A percentile compares a stretch with the other conserved stretches of the same genome.
Conservation (phyloP, 2,888 invertebrate genomes). For the Pilophorus perplexus region DNA sequence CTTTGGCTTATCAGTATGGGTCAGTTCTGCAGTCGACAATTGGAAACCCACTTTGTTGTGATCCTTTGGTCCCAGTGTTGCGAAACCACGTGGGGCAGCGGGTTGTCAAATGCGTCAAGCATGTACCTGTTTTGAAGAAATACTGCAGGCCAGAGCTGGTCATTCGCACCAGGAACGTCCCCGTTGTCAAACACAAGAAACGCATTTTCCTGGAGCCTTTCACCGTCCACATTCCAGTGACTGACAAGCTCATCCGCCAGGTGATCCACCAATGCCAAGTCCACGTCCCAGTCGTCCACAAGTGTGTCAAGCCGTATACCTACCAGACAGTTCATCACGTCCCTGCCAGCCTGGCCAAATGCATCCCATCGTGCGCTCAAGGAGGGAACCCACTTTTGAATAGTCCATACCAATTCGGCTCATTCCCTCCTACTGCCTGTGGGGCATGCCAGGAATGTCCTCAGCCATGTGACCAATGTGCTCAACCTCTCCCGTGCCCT, state of each 20-base stretch:
- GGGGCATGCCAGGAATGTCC: not conserved
- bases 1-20: not conserved
- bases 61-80: constrained; percentile 25
- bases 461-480: not conserved
- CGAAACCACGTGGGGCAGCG: constrained; percentile 21
- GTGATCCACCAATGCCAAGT: constrained; percentile 14
- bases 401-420: not conserved
- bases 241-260: constrained; percentile 24
- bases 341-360: not conserved
- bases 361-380: too few relatives aligned
- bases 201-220: not conserved
- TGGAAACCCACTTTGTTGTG: not conserved
- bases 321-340: constrained; percentile 28
- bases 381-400: not conserved
- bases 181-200: constrained; percentile 13
- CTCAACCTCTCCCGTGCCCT: too few relatives aligned
- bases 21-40: constrained; percentile 1
- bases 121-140: constrained; percentile 24
- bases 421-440: not conserved
- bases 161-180: constrained; percentile 23
- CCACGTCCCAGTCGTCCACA: constrained; percentile 28
- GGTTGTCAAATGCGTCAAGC: constrained; percentile 10
- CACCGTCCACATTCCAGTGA: constrained; percentile 8
- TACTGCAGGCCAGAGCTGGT: constrained; percentile 25
- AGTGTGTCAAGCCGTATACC: constrained; percentile 10